Evolutionary conservation across 2,888 invertebrate species (phyloP).

Genomic region (Cosmia trapezina): DNA sequence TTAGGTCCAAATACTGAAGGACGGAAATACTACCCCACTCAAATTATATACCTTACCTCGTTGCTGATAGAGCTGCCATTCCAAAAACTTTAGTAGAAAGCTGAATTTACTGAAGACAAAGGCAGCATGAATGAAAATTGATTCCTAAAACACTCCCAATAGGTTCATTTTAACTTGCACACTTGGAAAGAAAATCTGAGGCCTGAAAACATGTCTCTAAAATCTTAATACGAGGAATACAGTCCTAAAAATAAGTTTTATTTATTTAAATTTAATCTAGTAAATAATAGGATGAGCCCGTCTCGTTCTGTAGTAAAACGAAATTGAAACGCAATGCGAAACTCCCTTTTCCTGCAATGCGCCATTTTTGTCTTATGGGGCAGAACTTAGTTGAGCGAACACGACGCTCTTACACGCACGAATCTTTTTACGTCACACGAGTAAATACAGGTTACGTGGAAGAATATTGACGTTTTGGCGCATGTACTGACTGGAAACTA

Average conservation of each 20-base stretch:
- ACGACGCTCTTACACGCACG: constrained; percentile 11
- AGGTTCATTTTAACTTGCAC: constrained; percentile 12
- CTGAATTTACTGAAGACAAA: constrained; percentile 7
- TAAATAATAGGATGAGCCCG: constrained; percentile 2
- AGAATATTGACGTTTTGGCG: not conserved
- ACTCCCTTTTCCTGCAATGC: constrained; percentile 57
- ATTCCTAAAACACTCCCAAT: not conserved
- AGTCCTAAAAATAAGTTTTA: constrained; percentile 4
- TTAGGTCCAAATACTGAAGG: constrained; percentile 10
- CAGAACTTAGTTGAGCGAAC: constrained; percentile 14
- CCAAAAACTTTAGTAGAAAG: not conserved
- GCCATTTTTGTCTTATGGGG: constrained; percentile 57
- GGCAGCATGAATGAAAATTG: constrained; percentile 1
- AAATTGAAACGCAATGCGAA: constrained; percentile 50
- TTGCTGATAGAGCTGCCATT: constrained; percentile 14
- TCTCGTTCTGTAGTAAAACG: constrained; percentile 1
- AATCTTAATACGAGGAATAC: not conserved
- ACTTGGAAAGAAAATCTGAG: not conserved
- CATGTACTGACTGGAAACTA: not conserved
- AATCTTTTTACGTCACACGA: not conserved
- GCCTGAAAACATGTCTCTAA: constrained; percentile 1
- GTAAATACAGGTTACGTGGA: not conserved
- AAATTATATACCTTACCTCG: not conserved
- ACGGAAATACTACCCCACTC: not conserved
- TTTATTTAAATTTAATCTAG: constrained; percentile 6